Evolutionary conservation across 2,113 vertebrate species (phyloP).

Genomic region (Festucalex cinctus): DNA sequence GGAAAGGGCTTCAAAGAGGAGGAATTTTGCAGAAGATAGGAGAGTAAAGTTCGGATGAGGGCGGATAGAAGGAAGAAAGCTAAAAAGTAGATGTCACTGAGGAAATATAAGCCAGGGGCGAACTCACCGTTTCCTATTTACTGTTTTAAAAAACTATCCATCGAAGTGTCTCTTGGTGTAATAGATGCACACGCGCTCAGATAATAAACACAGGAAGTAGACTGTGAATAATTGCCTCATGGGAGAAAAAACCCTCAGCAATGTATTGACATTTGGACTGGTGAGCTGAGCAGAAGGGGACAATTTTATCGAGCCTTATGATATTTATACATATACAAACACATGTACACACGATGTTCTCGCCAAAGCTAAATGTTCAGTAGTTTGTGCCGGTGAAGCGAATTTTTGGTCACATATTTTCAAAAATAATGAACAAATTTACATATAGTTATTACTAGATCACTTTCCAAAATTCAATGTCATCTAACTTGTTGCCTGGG

Average conservation of each 20-base stretch:
- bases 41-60: not conserved
- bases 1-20: not conserved
- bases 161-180: not conserved
- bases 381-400: not conserved
- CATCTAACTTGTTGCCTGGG: no score
- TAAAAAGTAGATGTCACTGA: constrained; percentile 20
- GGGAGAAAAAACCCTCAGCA: constrained; percentile 12
- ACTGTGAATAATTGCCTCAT: constrained; percentile 42
- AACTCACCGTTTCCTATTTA: constrained; percentile 24
- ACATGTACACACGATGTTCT: not conserved
- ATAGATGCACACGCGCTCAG: constrained; percentile 2
- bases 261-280: constrained; percentile 33
- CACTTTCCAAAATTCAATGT: not conserved
- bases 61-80: constrained; percentile 3
- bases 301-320: constrained; percentile 8
- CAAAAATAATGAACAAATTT: not conserved
- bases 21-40: no score
- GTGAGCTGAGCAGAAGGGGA: constrained; percentile 13
- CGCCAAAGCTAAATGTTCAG: not conserved
- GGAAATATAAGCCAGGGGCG: constrained; percentile 27
- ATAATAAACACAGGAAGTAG: constrained; percentile 48
- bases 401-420: no score
- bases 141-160: not conserved
- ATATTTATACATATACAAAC: not conserved
- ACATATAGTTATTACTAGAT: not conserved